Percentiles rank a stretch among this genome's conserved stretches.
Conservation (phyloP, 35 echinoderm and acorn worm species). For the Ophiothrix spiculata region DNA sequence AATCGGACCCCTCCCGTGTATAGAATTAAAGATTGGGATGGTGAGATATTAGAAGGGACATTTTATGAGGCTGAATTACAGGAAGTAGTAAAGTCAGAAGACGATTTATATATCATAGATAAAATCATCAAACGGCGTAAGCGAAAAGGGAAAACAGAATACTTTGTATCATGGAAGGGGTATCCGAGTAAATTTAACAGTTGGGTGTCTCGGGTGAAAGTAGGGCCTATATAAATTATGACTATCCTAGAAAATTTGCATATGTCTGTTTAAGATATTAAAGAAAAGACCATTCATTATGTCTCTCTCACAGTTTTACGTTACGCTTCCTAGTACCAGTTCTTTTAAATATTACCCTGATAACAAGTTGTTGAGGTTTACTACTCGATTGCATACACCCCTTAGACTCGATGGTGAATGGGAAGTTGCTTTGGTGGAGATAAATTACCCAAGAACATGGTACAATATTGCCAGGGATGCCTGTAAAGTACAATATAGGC, state of each 20-base stretch:
- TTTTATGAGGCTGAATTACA: constrained; percentile 52
- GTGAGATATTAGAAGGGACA: constrained; percentile 29
- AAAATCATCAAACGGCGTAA: constrained; percentile 21
- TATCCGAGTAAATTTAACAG: constrained; percentile 44
- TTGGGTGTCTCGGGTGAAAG: constrained; percentile 32
- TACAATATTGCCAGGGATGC: constrained; percentile 35
- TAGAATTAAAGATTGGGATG: constrained; percentile 46
- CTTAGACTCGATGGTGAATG: constrained; percentile 41
- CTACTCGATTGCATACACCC: constrained; percentile 11
- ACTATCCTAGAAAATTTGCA: background rate
- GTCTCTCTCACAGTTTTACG: constrained; percentile 39
- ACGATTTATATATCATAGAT: constrained; percentile 12
- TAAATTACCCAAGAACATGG: constrained; percentile 45
- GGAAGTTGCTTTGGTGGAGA: constrained; percentile 55
- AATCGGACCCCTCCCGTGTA: constrained; percentile 18
- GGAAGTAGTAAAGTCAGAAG: constrained; percentile 31
- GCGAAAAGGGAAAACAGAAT: constrained; percentile 47
- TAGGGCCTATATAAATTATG: background rate
- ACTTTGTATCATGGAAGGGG: constrained; percentile 51
- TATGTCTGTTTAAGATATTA: too few species aligned
- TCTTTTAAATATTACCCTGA: constrained; percentile 25
- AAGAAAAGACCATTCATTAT: too few species aligned
- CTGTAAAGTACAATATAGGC: constrained; percentile 28
- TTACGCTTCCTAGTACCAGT: constrained; percentile 54
- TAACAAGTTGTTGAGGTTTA: constrained; percentile 18